Evolutionary conservation across 2,113 vertebrate species (phyloP).

Genomic region (Brienomyrus longianalis): DNA sequence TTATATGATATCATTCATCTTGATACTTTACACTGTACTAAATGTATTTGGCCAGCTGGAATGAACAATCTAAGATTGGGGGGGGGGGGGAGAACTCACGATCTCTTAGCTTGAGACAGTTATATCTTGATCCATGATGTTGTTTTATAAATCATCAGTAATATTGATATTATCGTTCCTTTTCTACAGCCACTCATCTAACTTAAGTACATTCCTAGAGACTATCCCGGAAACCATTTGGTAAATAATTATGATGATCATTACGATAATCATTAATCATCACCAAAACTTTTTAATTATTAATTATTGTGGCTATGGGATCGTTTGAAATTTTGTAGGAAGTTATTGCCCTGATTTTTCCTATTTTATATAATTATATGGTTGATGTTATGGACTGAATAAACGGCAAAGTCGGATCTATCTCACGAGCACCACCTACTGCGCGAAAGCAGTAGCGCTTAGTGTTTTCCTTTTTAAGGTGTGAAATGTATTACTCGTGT

Average conservation of each 20-base stretch:
- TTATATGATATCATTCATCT: neutral
- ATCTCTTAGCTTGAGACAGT: neutral
- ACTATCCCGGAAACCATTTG: neutral
- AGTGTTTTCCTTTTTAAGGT: neutral
- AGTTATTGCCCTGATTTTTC: neutral
- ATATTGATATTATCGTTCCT: neutral
- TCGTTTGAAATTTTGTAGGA: neutral
- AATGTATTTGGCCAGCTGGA: neutral
- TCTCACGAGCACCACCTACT: neutral
- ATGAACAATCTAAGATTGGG: neutral
- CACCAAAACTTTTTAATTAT: neutral
- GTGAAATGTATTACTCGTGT: neutral
- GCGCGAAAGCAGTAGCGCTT: neutral
- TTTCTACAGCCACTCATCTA: neutral
- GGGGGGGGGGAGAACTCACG: neutral
- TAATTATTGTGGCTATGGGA: neutral
- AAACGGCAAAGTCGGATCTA: neutral
- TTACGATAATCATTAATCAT: neutral
- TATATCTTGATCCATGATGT: neutral
- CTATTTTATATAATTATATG: neutral
- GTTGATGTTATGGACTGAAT: neutral
- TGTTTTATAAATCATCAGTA: neutral
- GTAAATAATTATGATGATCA: neutral
- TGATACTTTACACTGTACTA: neutral
- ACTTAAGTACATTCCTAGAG: neutral